These are phyloP conservation scores for Eutrigla gurnardus DNA, from an alignment of 2,797 vertebrate genomes.

Conservation along the genomic window DNA sequence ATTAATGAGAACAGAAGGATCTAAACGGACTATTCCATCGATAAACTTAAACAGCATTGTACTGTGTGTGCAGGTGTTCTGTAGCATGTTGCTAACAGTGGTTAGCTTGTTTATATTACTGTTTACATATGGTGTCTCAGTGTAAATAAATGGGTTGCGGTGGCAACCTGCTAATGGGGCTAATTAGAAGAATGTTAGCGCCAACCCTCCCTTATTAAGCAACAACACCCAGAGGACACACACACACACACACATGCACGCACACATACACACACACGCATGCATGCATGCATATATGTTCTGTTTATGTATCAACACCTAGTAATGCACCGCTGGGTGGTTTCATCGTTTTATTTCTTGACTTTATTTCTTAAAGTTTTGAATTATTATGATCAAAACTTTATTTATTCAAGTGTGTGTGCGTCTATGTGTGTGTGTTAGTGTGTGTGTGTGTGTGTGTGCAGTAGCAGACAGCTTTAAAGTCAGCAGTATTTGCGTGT, in stretches of 20 bases:
- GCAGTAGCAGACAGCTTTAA: no score
- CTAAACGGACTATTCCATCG: no score
- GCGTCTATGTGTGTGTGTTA: neutral
- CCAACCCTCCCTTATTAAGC: conserved; percentile 19
- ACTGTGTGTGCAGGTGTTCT: neutral
- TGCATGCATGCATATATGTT: neutral
- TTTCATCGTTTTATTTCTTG: neutral
- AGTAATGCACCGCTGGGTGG: no score
- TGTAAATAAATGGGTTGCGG: conserved; percentile 59
- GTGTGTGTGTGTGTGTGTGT: neutral
- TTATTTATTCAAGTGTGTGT: neutral
- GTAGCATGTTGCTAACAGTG: conserved; percentile 51
- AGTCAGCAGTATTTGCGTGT: neutral
- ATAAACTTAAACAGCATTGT: neutral
- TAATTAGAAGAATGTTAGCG: conserved; percentile 52
- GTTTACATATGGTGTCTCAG: conserved; percentile 50
- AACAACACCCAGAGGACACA: neutral
- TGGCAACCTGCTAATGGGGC: conserved; percentile 58
- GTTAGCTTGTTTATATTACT: conserved; percentile 44
- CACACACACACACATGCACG: conserved; percentile 1
- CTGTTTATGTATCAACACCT: no score
- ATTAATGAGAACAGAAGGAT: neutral
- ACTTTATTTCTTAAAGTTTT: no score
- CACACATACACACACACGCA: neutral
- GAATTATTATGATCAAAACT: no score